Evolutionary conservation across 2,888 invertebrate species (phyloP), one percentile per base, ranked within the genome.

Genomic region (Dorcus parallelipipedus): DNA sequence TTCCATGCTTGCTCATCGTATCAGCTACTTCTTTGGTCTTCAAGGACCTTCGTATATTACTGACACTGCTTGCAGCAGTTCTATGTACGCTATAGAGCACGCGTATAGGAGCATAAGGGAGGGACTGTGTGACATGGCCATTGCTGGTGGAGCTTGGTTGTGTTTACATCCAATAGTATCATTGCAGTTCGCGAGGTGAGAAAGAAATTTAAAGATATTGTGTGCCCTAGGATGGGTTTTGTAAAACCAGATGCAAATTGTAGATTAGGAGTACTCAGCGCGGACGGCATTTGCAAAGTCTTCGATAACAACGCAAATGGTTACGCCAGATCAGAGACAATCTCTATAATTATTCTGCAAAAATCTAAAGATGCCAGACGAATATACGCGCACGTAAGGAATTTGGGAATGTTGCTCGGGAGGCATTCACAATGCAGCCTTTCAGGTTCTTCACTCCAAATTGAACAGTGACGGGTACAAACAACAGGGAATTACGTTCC

Each of bases 21-120:
- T 96, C 64, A 93, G 94, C 0, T 95, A 90, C 77, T 87, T 88
- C 79, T 83, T 96, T 60, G 93, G 93, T 17, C 82, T 92, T 10
- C 88, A 88, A 66, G 94, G 96, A 0, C 95, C 95, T 0, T 93
- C 93, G 9, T 92, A 88, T 79, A 84, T 90, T 14, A 20, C 94
- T 8, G 97, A 97, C 78, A 94, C 96, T 0, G 97, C 97, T 0
- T 97, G 97, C 76, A 95, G 95, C n/a, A 96, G 96, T 55, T 92
- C 95, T 7, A 82, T 95, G 65, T 87, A 91, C 67, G 96, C 95
- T 0, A 65, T 97, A 56, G 93, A 96, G 69, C 88, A 89, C 63
- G 93, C 91, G 9, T 91, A 88, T 74, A 82, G 84, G 49, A 85
- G 91, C 0, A 86, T 95, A 48, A 81, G 90, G 39, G 85, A 85